Evolutionary conservation across 2,113 vertebrate genomes (phyloP).

Genomic region (Tetrax tetrax): DNA sequence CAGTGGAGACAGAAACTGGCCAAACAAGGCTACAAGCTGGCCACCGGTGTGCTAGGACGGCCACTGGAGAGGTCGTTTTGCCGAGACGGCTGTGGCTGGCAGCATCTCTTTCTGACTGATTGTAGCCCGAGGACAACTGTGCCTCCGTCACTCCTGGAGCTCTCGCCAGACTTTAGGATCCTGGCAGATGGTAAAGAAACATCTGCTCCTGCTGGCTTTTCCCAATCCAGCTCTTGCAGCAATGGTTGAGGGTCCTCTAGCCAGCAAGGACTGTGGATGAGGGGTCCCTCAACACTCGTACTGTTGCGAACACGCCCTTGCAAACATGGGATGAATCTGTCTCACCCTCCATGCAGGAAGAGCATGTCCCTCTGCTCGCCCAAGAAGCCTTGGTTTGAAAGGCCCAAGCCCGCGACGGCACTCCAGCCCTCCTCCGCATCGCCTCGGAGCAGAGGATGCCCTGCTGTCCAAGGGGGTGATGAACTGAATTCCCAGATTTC

Average conservation of each 20-base stretch:
- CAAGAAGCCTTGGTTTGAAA: neutral
- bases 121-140: neutral
- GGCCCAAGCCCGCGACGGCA: fast-evolving
- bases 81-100: neutral
- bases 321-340: neutral
- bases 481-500: neutral
- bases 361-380: fast-evolving
- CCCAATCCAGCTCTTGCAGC: neutral
- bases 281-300: neutral
- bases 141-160: neutral
- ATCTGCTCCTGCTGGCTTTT: neutral
- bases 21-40: neutral
- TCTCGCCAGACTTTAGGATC: neutral
- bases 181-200: neutral
- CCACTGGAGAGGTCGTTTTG: neutral
- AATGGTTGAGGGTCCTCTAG: neutral
- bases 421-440: neutral
- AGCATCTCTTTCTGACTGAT: neutral
- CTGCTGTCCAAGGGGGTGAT: neutral
- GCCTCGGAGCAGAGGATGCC: neutral
- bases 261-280: neutral
- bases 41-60: neutral
- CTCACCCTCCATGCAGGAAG: neutral
- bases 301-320: neutral
- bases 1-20: fast-evolving